These are phyloP conservation scores for Tetraneura akinire DNA, from an alignment of 1,140 invertebrate genomes.

Conservation along the genomic window DNA sequence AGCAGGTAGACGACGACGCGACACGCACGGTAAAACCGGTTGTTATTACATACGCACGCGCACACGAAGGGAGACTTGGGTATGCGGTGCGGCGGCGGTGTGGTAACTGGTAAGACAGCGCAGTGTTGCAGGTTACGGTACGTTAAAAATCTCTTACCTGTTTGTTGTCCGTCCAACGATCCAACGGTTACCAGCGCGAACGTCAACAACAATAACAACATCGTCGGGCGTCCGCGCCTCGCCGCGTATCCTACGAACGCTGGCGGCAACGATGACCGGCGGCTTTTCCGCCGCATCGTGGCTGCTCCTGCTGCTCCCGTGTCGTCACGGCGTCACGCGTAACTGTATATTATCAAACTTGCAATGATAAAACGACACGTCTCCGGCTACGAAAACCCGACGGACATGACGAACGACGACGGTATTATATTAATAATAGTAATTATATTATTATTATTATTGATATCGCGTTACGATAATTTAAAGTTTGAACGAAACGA, in stretches of 20 bases:
- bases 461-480: too few relatives aligned
- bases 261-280: neutral
- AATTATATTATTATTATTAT: too few relatives aligned
- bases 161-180: neutral
- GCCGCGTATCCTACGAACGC: neutral
- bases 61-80: neutral
- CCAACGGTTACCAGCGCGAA: neutral
- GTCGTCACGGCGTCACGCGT: too few relatives aligned
- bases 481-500: too few relatives aligned
- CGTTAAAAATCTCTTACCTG: conserved; percentile 41
- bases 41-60: neutral
- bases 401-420: conserved; percentile 1
- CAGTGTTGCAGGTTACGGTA: conserved; percentile 29
- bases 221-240: neutral
- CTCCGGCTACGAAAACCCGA: neutral
- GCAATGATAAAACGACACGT: too few relatives aligned
- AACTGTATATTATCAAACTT: too few relatives aligned
- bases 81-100: neutral
- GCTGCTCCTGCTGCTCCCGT: too few relatives aligned
- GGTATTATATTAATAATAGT: too few relatives aligned
- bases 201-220: neutral
- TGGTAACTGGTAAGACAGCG: neutral
- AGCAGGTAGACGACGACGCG: conserved; percentile 18
- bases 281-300: neutral
- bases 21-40: conserved; percentile 32